Conservation (phyloP, 2,888 invertebrate genomes). For the Spialia ferax region DNA sequence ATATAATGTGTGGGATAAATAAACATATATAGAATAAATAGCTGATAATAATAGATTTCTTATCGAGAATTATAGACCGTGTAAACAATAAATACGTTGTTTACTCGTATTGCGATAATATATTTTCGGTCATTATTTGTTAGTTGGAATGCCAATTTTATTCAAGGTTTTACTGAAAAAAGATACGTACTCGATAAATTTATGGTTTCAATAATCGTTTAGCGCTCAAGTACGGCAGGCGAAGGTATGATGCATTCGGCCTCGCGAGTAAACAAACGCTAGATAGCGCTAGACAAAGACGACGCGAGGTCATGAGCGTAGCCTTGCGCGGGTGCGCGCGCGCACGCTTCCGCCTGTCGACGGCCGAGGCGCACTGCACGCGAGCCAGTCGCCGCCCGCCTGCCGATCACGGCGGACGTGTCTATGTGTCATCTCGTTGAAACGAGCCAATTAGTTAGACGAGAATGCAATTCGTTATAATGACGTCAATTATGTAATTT, state of each 20-base stretch:
- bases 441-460: not conserved
- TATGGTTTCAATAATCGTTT: slow-evolving; percentile 67
- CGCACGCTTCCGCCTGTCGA: slow-evolving; percentile 82
- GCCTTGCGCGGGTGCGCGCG: slow-evolving; percentile 83
- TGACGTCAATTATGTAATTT: slow-evolving; percentile 1
- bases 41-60: slow-evolving; percentile 17
- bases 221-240: slow-evolving; percentile 69
- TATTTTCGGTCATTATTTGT: slow-evolving; percentile 46
- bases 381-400: slow-evolving; percentile 53
- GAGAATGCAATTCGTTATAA: not conserved
- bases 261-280: slow-evolving; percentile 83
- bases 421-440: slow-evolving; percentile 29
- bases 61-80: not conserved
- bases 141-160: slow-evolving; percentile 62
- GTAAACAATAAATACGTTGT: slow-evolving; percentile 16
- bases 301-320: slow-evolving; percentile 85
- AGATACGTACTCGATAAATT: slow-evolving; percentile 51
- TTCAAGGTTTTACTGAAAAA: slow-evolving; percentile 63
- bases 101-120: slow-evolving; percentile 9
- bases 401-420: slow-evolving; percentile 58
- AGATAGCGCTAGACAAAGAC: slow-evolving; percentile 86
- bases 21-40: not conserved
- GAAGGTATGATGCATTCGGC: slow-evolving; percentile 84
- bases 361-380: slow-evolving; percentile 58
- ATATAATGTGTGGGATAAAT: not conserved